phyloP scores from a whole-genome alignment of 2,888 invertebrate species.

The Pilophorus perplexus region DNA sequence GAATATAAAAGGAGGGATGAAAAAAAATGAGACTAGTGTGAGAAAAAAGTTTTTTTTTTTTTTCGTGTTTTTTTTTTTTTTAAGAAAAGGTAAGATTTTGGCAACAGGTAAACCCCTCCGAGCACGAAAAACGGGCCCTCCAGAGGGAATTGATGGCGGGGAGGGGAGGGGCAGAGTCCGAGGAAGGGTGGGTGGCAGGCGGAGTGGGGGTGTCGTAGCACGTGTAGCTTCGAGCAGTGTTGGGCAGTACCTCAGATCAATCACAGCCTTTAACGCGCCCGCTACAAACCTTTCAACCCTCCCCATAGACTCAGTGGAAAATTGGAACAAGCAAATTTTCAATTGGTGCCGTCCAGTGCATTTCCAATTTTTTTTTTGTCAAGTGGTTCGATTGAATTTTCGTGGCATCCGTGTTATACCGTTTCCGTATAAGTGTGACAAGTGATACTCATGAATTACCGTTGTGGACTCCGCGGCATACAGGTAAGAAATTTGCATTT shows the following conservation, averaged over 20 bases:
- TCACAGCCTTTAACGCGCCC: slow-evolving; percentile 25
- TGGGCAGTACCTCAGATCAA: slow-evolving; percentile 38
- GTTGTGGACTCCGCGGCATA: slow-evolving; percentile 36
- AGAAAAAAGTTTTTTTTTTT: not conserved
- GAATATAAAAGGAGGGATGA: no score
- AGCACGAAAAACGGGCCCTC: no score
- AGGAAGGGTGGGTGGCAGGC: not conserved
- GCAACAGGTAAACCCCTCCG: slow-evolving; percentile 32
- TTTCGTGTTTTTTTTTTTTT: not conserved
- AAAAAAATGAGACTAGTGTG: no score
- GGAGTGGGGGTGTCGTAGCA: slow-evolving; percentile 35
- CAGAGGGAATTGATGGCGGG: not conserved
- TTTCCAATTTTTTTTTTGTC: not conserved
- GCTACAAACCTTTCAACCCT: no score
- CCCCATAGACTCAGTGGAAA: no score
- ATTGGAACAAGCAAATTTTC: no score
- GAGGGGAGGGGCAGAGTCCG: slow-evolving; percentile 3
- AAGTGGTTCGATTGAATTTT: slow-evolving; percentile 14
- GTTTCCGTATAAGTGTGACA: slow-evolving; percentile 25
- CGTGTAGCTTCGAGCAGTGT: slow-evolving; percentile 30
- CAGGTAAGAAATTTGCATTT: slow-evolving; percentile 21
- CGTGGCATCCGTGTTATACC: slow-evolving; percentile 1
- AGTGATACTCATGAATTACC: slow-evolving; percentile 38
- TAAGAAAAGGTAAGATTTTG: slow-evolving; percentile 23
- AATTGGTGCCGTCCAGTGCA: slow-evolving; percentile 20